These are phyloP conservation scores for Oceanodroma leucorhoa DNA, from an alignment of 2,797 vertebrate species.

Conservation along the genomic window DNA sequence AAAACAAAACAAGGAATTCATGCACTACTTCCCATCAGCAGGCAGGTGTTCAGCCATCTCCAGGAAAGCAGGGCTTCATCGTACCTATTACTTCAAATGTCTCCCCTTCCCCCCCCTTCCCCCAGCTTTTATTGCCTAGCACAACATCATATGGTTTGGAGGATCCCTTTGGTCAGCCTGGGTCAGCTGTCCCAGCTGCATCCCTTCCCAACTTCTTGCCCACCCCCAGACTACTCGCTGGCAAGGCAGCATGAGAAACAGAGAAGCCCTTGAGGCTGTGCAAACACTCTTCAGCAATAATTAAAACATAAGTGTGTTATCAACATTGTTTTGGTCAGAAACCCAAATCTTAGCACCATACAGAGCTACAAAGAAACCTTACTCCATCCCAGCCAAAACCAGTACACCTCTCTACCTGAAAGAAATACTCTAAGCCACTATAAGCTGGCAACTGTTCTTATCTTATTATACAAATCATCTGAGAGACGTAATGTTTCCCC, in stretches of 20 bases:
- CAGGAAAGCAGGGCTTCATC: background rate
- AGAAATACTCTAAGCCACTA: background rate
- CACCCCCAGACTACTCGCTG: background rate
- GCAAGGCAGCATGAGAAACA: background rate
- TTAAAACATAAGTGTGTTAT: background rate
- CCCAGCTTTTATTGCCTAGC: background rate
- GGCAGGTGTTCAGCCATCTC: background rate
- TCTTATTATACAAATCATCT: background rate
- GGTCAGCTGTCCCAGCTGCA: background rate
- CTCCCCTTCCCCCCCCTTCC: background rate
- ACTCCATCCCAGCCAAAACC: background rate
- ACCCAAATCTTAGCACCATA: background rate
- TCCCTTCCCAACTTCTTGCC: background rate
- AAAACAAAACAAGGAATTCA: background rate
- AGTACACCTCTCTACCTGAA: too few species aligned
- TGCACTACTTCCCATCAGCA: background rate
- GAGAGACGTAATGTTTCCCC: background rate
- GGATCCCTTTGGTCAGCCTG: background rate
- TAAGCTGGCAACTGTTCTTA: background rate
- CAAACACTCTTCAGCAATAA: background rate
- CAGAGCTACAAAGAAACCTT: background rate
- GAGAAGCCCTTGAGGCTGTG: background rate
- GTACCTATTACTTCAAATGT: background rate
- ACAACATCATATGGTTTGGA: background rate
- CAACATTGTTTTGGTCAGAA: background rate